Evolutionary conservation across 2,797 vertebrate genomes (phyloP).

Genomic region (Tenualosa thibaudeaui): DNA sequence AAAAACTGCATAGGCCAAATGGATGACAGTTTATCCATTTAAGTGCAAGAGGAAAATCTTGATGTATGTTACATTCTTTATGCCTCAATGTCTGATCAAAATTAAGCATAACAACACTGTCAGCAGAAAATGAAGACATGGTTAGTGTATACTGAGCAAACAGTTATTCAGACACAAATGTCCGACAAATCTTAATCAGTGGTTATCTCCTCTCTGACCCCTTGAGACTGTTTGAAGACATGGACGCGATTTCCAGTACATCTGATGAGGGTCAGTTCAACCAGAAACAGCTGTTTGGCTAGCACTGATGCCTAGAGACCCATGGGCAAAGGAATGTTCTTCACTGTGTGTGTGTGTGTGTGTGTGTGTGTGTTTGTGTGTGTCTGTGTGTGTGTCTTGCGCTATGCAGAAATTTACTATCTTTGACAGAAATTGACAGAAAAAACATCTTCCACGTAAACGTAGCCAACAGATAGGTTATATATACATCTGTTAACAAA

Average conservation of each 20-base stretch:
- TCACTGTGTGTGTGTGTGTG: not conserved
- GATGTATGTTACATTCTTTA: not conserved
- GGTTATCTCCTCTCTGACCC: slow-evolving; percentile 24
- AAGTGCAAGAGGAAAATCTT: not conserved
- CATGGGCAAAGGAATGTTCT: slow-evolving; percentile 37
- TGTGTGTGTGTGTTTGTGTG: too few relatives aligned
- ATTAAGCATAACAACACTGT: not conserved
- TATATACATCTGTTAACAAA: too few relatives aligned
- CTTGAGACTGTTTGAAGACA: slow-evolving; percentile 41
- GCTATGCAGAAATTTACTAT: not conserved
- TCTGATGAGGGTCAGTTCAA: slow-evolving; percentile 60
- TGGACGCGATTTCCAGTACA: slow-evolving; percentile 58
- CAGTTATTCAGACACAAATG: not conserved
- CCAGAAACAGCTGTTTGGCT: slow-evolving; percentile 41
- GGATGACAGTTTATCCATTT: not conserved
- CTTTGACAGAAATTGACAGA: not conserved
- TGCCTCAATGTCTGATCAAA: not conserved
- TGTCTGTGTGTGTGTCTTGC: not conserved
- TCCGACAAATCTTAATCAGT: slow-evolving; percentile 44
- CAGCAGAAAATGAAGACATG: not conserved
- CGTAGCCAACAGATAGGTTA: not conserved
- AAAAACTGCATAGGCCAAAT: too few relatives aligned
- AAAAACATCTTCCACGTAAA: not conserved
- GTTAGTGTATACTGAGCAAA: not conserved
- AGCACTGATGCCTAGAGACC: slow-evolving; percentile 40